A percentile compares a stretch with the other conserved stretches of the same genome.
Evolutionary conservation across 2,797 vertebrate genomes (phyloP).

Genomic region (Remorina albescens): DNA sequence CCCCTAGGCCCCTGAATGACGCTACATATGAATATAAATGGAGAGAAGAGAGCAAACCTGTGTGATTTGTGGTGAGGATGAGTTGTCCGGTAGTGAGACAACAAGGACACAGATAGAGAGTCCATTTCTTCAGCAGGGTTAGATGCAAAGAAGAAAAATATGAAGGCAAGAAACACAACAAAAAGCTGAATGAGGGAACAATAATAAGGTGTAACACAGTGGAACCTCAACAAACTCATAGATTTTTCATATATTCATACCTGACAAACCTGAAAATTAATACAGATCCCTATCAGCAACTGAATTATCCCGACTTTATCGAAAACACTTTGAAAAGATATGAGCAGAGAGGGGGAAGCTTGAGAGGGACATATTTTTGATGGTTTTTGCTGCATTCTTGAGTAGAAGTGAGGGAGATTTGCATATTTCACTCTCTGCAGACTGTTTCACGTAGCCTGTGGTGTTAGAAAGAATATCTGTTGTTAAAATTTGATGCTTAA

Average conservation of each 20-base stretch:
- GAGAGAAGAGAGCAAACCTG: background rate
- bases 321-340: background rate
- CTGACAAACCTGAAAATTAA: background rate
- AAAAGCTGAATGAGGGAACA: background rate
- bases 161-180: background rate
- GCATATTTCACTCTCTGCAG: background rate
- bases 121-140: background rate
- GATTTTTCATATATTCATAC: background rate
- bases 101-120: background rate
- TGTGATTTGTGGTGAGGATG: background rate
- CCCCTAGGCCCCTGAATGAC: constrained; percentile 20
- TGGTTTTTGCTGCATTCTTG: background rate
- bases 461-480: background rate
- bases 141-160: background rate
- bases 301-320: background rate
- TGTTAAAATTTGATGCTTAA: background rate
- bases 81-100: background rate
- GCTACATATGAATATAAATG: constrained; percentile 42
- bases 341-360: background rate
- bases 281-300: background rate
- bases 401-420: background rate
- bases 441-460: too few species aligned
- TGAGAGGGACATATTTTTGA: background rate
- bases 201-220: background rate
- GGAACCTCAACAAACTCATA: background rate